A percentile compares a stretch with the other conserved stretches of the same genome.
These are phyloP conservation scores for Penaeus indicus DNA, from an alignment of 1,140 invertebrate genomes.

Conservation along the genomic window DNA sequence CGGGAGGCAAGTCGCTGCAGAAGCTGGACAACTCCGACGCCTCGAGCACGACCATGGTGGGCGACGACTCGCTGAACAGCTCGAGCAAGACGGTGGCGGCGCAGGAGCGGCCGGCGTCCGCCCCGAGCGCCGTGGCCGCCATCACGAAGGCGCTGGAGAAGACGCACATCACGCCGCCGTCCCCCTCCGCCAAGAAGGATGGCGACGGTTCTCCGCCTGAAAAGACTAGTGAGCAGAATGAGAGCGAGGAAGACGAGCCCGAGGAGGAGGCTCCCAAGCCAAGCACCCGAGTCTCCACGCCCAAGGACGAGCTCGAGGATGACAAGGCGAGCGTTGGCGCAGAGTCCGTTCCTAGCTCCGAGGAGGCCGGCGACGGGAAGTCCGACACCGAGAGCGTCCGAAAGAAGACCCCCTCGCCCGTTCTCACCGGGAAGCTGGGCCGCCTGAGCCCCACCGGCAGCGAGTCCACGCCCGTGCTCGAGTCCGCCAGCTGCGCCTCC, in stretches of 20 bases:
- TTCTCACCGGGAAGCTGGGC: slow-evolving; percentile 53
- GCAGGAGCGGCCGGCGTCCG: slow-evolving; percentile 29
- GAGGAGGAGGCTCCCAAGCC: slow-evolving; percentile 19
- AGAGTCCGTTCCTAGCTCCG: slow-evolving; percentile 57
- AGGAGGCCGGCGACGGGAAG: slow-evolving; percentile 62
- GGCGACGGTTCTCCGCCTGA: neutral
- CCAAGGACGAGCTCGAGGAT: slow-evolving; percentile 58
- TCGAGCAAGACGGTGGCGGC: slow-evolving; percentile 28
- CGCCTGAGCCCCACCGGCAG: slow-evolving; percentile 62
- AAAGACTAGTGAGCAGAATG: no score
- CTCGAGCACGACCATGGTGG: slow-evolving; percentile 46
- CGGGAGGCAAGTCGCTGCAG: slow-evolving; percentile 35
- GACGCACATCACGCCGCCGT: slow-evolving; percentile 45
- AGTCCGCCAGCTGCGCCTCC: slow-evolving; percentile 63
- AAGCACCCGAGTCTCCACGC: neutral
- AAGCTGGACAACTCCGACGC: slow-evolving; percentile 58
- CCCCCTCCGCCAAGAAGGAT: slow-evolving; percentile 27
- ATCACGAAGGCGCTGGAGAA: slow-evolving; percentile 47
- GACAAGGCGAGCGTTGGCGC: slow-evolving; percentile 63
- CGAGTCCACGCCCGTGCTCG: slow-evolving; percentile 55
- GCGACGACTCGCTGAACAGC: slow-evolving; percentile 40
- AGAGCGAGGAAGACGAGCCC: slow-evolving; percentile 1
- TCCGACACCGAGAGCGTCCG: slow-evolving; percentile 64
- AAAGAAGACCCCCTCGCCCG: slow-evolving; percentile 65
- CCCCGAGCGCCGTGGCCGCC: slow-evolving; percentile 7